phyloP scores from a whole-genome alignment of 2,888 invertebrate genomes.

The Tridacna gigas region DNA sequence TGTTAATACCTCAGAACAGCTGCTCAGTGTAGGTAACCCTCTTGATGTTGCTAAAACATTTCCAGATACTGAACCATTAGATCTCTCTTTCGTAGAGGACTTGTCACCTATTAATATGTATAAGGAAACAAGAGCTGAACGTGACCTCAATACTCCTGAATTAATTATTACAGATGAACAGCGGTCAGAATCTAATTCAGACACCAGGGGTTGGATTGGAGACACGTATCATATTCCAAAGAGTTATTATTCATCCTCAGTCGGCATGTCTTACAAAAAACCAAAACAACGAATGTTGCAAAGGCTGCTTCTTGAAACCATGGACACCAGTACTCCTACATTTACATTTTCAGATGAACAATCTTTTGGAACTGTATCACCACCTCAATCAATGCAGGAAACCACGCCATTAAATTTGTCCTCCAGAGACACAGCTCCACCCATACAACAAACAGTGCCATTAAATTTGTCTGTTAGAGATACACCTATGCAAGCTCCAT shows the following conservation, averaged over 20 bases:
- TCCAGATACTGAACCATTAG: background rate
- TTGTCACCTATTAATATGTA: background rate
- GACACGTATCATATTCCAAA: background rate
- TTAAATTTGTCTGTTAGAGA: constrained; percentile 1
- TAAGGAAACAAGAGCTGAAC: background rate
- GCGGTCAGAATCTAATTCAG: background rate
- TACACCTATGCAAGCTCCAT: background rate
- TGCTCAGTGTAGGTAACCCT: background rate
- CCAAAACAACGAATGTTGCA: constrained; percentile 11
- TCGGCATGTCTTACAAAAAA: background rate
- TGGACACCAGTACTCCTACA: background rate
- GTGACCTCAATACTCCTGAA: background rate
- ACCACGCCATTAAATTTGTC: no score
- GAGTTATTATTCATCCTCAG: background rate
- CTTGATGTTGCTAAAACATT: background rate
- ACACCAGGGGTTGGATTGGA: background rate
- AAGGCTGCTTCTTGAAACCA: background rate
- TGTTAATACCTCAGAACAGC: no score
- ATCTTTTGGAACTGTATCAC: no score
- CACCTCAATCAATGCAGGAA: no score
- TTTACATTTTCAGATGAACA: background rate
- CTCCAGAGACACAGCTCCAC: background rate
- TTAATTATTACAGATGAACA: background rate
- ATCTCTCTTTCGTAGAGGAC: background rate
- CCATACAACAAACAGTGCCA: background rate